phyloP scores from a whole-genome alignment of 2,113 vertebrate species.

The Narcine bancroftii region DNA sequence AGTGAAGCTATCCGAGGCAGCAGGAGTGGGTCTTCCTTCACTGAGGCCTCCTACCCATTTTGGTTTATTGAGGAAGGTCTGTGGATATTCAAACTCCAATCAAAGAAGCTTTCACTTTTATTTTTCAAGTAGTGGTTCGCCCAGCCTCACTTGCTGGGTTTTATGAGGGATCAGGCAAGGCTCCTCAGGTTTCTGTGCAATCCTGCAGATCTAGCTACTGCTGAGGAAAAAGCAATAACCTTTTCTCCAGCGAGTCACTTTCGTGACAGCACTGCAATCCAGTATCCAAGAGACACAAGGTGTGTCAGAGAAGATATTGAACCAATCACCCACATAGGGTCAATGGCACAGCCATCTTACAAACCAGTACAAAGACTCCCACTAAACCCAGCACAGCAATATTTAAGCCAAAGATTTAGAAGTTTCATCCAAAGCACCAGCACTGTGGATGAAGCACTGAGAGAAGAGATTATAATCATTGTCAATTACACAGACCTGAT shows the following conservation, averaged over 20 bases:
- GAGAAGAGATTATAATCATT: background rate
- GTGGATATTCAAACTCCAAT: background rate
- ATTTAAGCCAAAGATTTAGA: background rate
- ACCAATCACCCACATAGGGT: background rate
- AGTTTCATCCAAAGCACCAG: background rate
- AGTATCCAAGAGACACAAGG: background rate
- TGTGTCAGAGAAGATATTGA: background rate
- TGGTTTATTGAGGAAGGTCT: too few relatives aligned
- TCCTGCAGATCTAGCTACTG: background rate
- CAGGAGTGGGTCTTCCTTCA: background rate
- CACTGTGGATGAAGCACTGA: background rate
- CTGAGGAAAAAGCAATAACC: background rate
- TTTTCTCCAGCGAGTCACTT: background rate
- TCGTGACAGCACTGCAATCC: background rate
- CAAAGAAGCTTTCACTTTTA: background rate
- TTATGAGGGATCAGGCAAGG: background rate
- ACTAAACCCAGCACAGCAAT: background rate
- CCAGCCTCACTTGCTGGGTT: background rate
- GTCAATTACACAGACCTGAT: background rate
- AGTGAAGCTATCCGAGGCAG: background rate
- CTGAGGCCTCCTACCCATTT: background rate
- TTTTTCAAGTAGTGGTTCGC: background rate
- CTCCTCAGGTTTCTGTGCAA: background rate
- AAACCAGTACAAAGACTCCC: background rate
- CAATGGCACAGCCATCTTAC: background rate